Evolutionary conservation across 2,888 invertebrate genomes (phyloP), one percentile per base, ranked within the genome.

Genomic region (Pollenia amentaria): DNA sequence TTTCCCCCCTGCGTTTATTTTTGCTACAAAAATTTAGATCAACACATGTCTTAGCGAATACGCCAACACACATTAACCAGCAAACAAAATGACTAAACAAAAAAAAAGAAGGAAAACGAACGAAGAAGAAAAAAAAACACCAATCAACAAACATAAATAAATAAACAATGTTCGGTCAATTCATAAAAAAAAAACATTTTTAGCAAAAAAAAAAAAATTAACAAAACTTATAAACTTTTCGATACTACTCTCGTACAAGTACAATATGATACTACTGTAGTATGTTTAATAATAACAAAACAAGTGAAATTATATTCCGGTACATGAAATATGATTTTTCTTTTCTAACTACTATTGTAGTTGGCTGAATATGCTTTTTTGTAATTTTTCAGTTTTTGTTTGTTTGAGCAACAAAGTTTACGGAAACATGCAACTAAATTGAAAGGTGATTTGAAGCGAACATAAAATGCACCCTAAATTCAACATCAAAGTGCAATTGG

Each of bases 251-350:
- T 46, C 65, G 42, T 57, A 51, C 60, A 11, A 75, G 67, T 40
- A 29, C 75, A 69, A 62, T 29, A 6, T 29, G 29, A 29, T 29
- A 29, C 29, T 29, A 29, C 29, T 29, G 29, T 29, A 29, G 29
- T 29, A 29, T 29, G 29, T 29, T 29, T 29, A 18, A 60, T 14
- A 82, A 69, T 53, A 62, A 62, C 29, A 44, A 73, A 84, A 79
- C 84, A 84, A 84, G 84, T 84, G 84, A 75, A 84, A 84, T 79
- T 79, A 73, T 79, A 84, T 75, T 84, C 78, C 78, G 67, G 84
- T 84, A 84, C 84, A 84, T 79, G 78, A 84, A 73, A 79, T 84
- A 84, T 84, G 78, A 78, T 65, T 78, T 78, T 78, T 69, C n/a
- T 18, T 65, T 65, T 73, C 18, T n/a, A n/a, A 11, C 18, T 11